phyloP scores from a whole-genome alignment of 2,113 vertebrate species.

The Pavo muticus region DNA sequence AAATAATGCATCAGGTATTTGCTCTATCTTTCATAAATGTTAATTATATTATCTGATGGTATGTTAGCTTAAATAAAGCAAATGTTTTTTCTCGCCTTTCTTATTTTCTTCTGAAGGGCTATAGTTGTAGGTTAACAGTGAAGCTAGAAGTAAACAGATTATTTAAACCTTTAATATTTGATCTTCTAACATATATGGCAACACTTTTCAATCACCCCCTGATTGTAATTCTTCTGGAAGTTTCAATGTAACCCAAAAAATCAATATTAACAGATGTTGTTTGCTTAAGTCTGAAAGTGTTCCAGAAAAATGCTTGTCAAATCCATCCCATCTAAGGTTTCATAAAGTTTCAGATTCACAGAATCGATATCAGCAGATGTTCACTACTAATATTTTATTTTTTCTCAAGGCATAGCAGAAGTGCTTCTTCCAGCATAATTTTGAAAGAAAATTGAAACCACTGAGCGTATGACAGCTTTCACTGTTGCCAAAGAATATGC shows the following conservation, averaged over 20 bases:
- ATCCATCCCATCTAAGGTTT: constrained; percentile 67
- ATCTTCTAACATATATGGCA: constrained; percentile 15
- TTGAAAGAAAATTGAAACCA: constrained; percentile 50
- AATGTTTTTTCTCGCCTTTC: background rate
- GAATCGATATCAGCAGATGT: constrained; percentile 80
- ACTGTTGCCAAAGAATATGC: constrained; percentile 5
- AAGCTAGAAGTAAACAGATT: background rate
- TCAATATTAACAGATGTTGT: constrained; percentile 80
- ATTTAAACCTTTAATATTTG: constrained; percentile 32
- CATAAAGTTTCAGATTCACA: constrained; percentile 74
- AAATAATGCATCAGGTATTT: background rate
- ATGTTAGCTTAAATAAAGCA: background rate
- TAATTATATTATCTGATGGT: constrained; percentile 3
- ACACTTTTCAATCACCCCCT: constrained; percentile 49
- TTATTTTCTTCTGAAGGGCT: background rate
- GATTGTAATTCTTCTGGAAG: constrained; percentile 60
- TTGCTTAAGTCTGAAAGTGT: constrained; percentile 74
- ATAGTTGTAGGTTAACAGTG: background rate
- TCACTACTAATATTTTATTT: constrained; percentile 68
- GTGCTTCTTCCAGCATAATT: constrained; percentile 66
- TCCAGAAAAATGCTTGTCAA: constrained; percentile 72
- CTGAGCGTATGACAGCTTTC: constrained; percentile 26
- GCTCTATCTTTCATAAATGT: background rate
- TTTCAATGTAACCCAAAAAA: constrained; percentile 63
- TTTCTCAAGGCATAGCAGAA: constrained; percentile 71